Conservation (phyloP, 2,888 invertebrate genomes). For the Lutraria lutraria region DNA sequence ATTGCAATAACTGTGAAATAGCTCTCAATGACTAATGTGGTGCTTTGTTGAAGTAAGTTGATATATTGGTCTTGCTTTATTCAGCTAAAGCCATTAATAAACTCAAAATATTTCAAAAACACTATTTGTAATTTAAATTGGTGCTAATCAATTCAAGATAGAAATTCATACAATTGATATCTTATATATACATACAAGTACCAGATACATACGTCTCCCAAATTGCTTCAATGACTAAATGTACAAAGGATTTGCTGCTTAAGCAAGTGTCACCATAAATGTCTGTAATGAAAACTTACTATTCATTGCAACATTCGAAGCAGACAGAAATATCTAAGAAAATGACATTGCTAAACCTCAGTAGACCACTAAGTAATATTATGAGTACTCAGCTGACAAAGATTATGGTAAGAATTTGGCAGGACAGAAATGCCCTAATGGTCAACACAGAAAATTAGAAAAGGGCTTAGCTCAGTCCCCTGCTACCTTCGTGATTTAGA, state of each 20-base stretch:
- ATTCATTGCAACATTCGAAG: neutral
- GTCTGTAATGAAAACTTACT: neutral
- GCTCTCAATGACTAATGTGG: too few relatives aligned
- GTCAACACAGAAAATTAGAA: neutral
- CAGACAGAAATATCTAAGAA: slow-evolving; percentile 30
- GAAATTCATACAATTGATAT: too few relatives aligned
- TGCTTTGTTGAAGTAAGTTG: too few relatives aligned
- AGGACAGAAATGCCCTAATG: slow-evolving; percentile 4
- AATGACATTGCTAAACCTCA: slow-evolving; percentile 28
- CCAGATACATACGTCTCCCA: too few relatives aligned
- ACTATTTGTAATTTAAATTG: too few relatives aligned
- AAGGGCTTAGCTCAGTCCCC: slow-evolving; percentile 9
- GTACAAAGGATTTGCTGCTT: neutral
- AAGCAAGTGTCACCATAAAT: neutral
- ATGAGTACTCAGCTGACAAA: neutral
- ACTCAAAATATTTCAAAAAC: too few relatives aligned
- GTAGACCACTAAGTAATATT: slow-evolving; percentile 11
- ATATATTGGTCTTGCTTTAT: too few relatives aligned
- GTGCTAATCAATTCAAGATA: too few relatives aligned
- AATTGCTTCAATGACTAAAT: neutral
- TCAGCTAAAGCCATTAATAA: too few relatives aligned
- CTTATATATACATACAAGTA: too few relatives aligned
- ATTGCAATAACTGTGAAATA: too few relatives aligned
- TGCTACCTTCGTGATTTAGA: neutral
- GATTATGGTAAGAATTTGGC: neutral